Conservation (phyloP, 2,113 vertebrate species). For the Oophaga pumilio region DNA sequence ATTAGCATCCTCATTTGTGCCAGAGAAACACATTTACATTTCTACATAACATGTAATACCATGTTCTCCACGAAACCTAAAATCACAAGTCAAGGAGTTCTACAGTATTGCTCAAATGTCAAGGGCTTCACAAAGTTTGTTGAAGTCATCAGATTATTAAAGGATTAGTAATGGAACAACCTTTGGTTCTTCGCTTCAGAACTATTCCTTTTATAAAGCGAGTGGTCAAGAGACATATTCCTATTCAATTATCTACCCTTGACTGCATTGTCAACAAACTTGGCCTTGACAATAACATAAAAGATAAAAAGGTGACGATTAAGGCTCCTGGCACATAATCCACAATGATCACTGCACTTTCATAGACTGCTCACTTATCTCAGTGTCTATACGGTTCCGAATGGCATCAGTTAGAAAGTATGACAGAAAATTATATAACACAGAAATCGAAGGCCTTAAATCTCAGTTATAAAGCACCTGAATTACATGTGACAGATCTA, state of each 20-base stretch:
- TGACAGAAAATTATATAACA: not conserved
- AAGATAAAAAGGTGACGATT: not conserved
- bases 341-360: not conserved
- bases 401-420: not conserved
- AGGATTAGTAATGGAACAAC: conserved; percentile 3
- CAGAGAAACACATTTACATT: conserved; percentile 3
- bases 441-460: not conserved
- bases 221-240: not conserved
- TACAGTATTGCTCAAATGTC: conserved; percentile 1
- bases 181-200: not conserved
- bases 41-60: conserved; percentile 5
- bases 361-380: not conserved
- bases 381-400: not conserved
- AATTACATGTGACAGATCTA: not conserved
- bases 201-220: not conserved
- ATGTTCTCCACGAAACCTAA: not conserved
- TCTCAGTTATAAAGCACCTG: not conserved
- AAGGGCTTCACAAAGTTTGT: conserved; percentile 14
- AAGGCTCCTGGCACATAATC: not conserved
- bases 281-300: not conserved
- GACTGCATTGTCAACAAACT: not conserved
- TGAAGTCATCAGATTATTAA: not conserved
- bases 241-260: not conserved
- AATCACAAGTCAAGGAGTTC: conserved; percentile 15
- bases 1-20: not conserved